Evolutionary conservation across 2,797 vertebrate species (phyloP), one percentile per base, ranked within the genome.

Genomic region (Hephaestus fuliginosus): DNA sequence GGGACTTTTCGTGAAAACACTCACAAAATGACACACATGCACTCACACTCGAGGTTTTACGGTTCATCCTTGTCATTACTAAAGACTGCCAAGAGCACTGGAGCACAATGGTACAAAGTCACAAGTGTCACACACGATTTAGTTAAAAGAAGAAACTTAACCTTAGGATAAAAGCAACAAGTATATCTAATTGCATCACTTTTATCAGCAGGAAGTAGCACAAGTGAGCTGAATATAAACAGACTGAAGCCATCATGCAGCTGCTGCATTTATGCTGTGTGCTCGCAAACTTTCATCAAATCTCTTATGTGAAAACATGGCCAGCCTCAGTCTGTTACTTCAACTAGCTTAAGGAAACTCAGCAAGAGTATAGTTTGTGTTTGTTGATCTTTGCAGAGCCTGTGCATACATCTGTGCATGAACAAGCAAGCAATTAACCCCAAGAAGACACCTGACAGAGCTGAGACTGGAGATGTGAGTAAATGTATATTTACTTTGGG

Each of bases 351-450:
- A 39, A 63, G 70, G 53, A 36, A 56, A 8, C 11, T 53, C 22
- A 41, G 18, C 46, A 3, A 46, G 69, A 43, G 7, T 58, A 8
- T 36, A 7, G 36, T 17, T 22, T 71, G 63, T 18, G 17, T 72
- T 64, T 44, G 56, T 52, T 14, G n/a, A 15, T 5, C 7, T 51
- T 57, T 53, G n/a, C 63, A 61, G 48, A 70, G 68, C 62, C 22
- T 70, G 39, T 66, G 49, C 25, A 36, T 61, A 55, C 33, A 25
- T 55, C 49, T 46, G 30, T 44, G 74, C 53, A 52, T 65, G 8
- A 44, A 70, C 44, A 62, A 74, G 72, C 57, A 67, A 74, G 68
- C 36, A 83, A 76, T 65, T 83, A 83, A 67, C 57, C 30, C 44
- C 39, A 30, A 76, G 5, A 74, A 60, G 18, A 74, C 52, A 39